A percentile compares a stretch with the other conserved stretches of the same genome.
phyloP scores from a whole-genome alignment of 1,140 invertebrate genomes.

The Lasioglossum baleicum region DNA sequence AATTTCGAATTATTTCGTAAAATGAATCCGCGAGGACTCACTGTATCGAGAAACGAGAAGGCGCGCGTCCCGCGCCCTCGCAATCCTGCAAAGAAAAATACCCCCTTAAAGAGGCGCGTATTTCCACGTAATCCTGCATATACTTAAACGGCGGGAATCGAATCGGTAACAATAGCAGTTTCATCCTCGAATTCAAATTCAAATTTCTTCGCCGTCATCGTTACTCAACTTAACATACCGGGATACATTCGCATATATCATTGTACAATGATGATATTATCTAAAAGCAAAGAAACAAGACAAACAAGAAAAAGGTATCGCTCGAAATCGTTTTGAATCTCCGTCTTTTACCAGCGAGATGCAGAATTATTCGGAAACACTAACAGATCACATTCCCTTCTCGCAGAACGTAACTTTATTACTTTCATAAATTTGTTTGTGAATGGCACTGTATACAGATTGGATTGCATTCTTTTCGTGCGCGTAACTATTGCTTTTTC shows the following conservation, averaged over 20 bases:
- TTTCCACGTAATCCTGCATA: conserved; percentile 62
- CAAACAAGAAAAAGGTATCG: neutral
- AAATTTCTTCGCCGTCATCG: too few species aligned
- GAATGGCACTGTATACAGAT: conserved; percentile 53
- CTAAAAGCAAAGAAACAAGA: neutral
- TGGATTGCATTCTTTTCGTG: conserved; percentile 33
- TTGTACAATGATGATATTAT: neutral
- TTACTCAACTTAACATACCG: neutral
- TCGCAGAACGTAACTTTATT: conserved; percentile 57
- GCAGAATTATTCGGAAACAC: conserved; percentile 62
- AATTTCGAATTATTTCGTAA: too few species aligned
- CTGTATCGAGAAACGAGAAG: too few species aligned
- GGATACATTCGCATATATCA: neutral
- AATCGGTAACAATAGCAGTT: neutral
- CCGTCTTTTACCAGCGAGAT: conserved; percentile 36
- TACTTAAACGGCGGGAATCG: conserved; percentile 4
- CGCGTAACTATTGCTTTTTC: conserved; percentile 22
- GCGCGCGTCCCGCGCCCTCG: too few species aligned
- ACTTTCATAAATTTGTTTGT: conserved; percentile 56
- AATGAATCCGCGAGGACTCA: too few species aligned
- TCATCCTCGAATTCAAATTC: neutral
- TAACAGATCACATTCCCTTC: conserved; percentile 61
- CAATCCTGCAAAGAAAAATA: too few species aligned
- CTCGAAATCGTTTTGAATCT: neutral
- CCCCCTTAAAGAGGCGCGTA: conserved; percentile 41